A percentile compares a stretch with the other conserved stretches of the same genome.
Conservation (phyloP, 2,113 vertebrate species). For the Austrofundulus limnaeus region DNA sequence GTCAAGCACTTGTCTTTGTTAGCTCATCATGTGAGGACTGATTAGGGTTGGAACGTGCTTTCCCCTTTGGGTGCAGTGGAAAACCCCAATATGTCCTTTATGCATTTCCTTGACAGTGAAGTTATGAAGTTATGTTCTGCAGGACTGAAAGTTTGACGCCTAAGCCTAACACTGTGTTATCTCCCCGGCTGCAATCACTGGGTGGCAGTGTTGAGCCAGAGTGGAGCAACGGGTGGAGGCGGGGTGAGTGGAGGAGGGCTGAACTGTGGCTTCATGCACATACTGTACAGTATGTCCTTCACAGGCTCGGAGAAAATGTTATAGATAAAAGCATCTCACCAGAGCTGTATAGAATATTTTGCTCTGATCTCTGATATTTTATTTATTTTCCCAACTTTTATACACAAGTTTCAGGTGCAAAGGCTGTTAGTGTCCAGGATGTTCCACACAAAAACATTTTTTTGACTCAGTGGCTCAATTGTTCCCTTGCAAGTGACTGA, state of each 20-base stretch:
- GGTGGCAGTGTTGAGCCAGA: constrained; percentile 80
- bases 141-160: constrained; percentile 20
- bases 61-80: constrained; percentile 64
- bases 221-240: constrained; percentile 2
- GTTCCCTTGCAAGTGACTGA: constrained; percentile 62
- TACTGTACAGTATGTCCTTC: constrained; percentile 22
- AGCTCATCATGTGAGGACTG: constrained; percentile 35
- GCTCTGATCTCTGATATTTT: not conserved
- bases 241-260: not conserved
- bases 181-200: constrained; percentile 47
- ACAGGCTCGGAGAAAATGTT: constrained; percentile 9
- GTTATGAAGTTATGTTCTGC: constrained; percentile 63
- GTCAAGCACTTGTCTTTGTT: constrained; percentile 43
- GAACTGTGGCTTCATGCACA: not conserved
- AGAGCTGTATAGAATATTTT: not conserved
- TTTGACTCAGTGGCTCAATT: constrained; percentile 59
- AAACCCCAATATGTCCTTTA: constrained; percentile 63
- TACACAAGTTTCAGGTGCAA: constrained; percentile 37
- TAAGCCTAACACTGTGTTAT: constrained; percentile 2
- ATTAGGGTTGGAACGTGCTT: constrained; percentile 31
- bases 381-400: not conserved
- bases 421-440: constrained; percentile 2
- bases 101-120: constrained; percentile 69
- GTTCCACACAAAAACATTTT: constrained; percentile 15
- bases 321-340: not conserved